Conservation (phyloP, 1,140 invertebrate genomes). For the Sogatella furcifera region DNA sequence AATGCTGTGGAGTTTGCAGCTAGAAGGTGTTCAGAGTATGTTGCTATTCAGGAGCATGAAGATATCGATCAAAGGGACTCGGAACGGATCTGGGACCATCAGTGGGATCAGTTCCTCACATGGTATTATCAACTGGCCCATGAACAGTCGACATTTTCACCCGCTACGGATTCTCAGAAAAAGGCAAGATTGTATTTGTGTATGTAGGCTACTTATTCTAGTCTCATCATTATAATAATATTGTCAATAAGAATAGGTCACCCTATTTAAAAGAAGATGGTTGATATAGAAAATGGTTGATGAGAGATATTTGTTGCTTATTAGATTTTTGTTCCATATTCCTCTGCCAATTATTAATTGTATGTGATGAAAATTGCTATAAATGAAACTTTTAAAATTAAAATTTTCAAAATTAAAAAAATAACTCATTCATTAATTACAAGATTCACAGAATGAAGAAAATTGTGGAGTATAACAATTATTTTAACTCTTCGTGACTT, state of each 20-base stretch:
- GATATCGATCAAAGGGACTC: constrained; percentile 69
- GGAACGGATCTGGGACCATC: constrained; percentile 59
- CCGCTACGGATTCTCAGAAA: constrained; percentile 30
- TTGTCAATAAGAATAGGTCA: too few relatives aligned
- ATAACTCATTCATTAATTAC: too few relatives aligned
- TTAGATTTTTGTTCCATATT: neutral
- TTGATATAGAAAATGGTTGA: too few relatives aligned
- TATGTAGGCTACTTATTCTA: too few relatives aligned
- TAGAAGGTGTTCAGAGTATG: constrained; percentile 59
- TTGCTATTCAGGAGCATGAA: constrained; percentile 63
- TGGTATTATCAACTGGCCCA: constrained; percentile 62
- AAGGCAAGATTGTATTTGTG: constrained; percentile 12
- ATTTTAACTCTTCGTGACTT: too few relatives aligned
- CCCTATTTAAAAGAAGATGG: too few relatives aligned
- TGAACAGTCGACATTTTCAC: constrained; percentile 41
- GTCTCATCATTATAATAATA: too few relatives aligned
- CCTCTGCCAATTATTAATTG: constrained; percentile 22
- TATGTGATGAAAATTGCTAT: neutral
- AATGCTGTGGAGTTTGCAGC: constrained; percentile 68
- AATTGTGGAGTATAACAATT: too few relatives aligned
- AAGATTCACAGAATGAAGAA: too few relatives aligned
- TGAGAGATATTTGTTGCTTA: neutral
- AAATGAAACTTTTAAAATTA: constrained; percentile 31
- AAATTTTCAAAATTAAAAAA: constrained; percentile 28
- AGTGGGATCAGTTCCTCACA: constrained; percentile 77